Conservation (phyloP, 1,140 invertebrate species). For the Drosophila micromelanica region DNA sequence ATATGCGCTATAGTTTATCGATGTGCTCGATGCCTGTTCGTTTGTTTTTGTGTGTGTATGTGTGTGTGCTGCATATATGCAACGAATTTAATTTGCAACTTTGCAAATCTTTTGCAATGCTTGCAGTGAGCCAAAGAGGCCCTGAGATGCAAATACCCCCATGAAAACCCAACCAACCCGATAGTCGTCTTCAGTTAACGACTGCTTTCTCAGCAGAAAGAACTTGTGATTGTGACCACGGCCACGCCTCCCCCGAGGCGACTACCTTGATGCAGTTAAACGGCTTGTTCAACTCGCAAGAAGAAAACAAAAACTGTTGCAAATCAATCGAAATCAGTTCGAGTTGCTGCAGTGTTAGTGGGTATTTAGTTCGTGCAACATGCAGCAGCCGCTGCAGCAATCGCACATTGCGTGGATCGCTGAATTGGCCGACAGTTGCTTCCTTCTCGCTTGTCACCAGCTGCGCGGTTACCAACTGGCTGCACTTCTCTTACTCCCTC, state of each 20-base stretch:
- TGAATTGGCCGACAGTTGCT: slow-evolving; percentile 50
- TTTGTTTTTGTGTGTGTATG: slow-evolving; percentile 10
- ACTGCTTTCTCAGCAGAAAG: slow-evolving; percentile 44
- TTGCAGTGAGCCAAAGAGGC: slow-evolving; percentile 54
- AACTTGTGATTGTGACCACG: slow-evolving; percentile 37
- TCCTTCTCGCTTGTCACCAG: slow-evolving; percentile 63
- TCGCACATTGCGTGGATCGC: slow-evolving; percentile 19
- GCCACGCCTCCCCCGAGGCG: slow-evolving; percentile 17
- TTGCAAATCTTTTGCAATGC: slow-evolving; percentile 75
- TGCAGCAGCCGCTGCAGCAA: slow-evolving; percentile 28
- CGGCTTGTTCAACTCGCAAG: slow-evolving; percentile 46
- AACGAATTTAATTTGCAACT: slow-evolving; percentile 57
- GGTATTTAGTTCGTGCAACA: slow-evolving; percentile 78
- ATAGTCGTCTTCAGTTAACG: neutral
- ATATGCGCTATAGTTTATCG: slow-evolving; percentile 37
- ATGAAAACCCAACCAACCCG: neutral
- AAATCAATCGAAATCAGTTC: slow-evolving; percentile 9
- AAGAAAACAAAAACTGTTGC: neutral
- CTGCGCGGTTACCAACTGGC: slow-evolving; percentile 31
- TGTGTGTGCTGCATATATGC: slow-evolving; percentile 43
- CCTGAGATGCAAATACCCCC: slow-evolving; percentile 53
- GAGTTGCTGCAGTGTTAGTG: slow-evolving; percentile 55
- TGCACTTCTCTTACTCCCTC: slow-evolving; percentile 6
- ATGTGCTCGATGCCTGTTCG: neutral
- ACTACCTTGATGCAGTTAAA: slow-evolving; percentile 60